phyloP scores from a whole-genome alignment of 2,888 invertebrate genomes.

The Sylvicola fuscatus region DNA sequence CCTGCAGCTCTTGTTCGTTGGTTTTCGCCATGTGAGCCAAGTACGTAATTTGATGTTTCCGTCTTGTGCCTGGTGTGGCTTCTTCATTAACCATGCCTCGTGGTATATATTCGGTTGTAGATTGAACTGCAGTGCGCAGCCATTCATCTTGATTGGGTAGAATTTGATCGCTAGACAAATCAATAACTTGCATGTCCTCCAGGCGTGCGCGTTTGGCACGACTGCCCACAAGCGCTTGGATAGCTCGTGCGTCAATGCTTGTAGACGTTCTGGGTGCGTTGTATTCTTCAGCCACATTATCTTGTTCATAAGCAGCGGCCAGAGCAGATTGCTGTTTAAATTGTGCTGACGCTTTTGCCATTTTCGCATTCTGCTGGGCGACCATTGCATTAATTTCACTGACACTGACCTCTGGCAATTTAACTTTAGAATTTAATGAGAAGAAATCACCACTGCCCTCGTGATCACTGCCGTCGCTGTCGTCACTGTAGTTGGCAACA shows the following conservation, averaged over 20 bases:
- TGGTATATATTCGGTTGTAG: conserved; percentile 32
- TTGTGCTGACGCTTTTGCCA: conserved; percentile 14
- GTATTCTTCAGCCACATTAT: conserved; percentile 6
- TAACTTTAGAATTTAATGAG: conserved; percentile 24
- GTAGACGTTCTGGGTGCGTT: background rate
- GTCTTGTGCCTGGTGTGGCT: conserved; percentile 41
- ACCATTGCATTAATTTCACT: conserved; percentile 22
- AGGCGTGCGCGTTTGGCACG: conserved; percentile 34
- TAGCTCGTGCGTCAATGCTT: conserved; percentile 12
- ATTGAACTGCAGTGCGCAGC: conserved; percentile 59
- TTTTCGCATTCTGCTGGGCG: conserved; percentile 19
- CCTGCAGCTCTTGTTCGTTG: conserved; percentile 80
- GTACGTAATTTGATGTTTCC: conserved; percentile 93
- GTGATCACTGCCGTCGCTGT: conserved; percentile 20
- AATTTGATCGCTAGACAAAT: conserved; percentile 63
- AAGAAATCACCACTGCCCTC: conserved; percentile 17
- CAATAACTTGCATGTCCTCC: conserved; percentile 47
- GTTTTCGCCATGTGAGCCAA: conserved; percentile 84
- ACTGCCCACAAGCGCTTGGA: conserved; percentile 47
- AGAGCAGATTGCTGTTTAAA: conserved; percentile 8
- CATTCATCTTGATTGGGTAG: conserved; percentile 61
- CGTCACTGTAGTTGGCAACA: conserved; percentile 12
- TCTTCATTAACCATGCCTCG: conserved; percentile 26
- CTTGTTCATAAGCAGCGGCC: conserved; percentile 6
- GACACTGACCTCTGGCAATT: conserved; percentile 28